Evolutionary conservation across 2,888 invertebrate genomes (phyloP), one percentile per base, ranked within the genome.

Genomic region (Subacronicta megacephala): DNA sequence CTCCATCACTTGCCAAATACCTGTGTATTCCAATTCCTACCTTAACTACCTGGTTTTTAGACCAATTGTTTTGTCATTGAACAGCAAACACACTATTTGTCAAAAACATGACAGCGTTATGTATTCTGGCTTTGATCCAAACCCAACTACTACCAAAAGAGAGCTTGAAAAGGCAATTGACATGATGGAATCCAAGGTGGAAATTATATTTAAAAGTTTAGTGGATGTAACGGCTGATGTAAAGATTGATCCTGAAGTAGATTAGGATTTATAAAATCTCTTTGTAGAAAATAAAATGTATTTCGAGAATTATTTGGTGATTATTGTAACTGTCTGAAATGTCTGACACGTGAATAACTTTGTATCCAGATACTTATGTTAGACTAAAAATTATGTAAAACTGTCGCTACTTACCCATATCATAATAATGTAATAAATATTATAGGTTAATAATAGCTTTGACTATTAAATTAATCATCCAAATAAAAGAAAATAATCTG

Each of bases 111-210:
- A 72, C 77, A 69, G 75, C 77, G 76, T 77, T 80, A 81, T 82
- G 68, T 63, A 57, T 62, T 61, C 71, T 87, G 87, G 88, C 86
- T 73, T 29, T 4, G 26, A 38, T 81, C 83, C 88, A 87, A 85
- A 43, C 56, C 18, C 54, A 80, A 78, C 76, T 77, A 71, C 78
- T 77, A 61, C 67, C 62, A 75, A 75, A 75, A 62, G 56, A 58
- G 53, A 56, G 49, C 40, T 65, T 33, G 52, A 26, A 73, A 68
- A 70, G 51, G 56, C 55, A 50, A 59, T 58, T 66, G 57, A 60
- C 54, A 57, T 38, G 33, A 20, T 52, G 44, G 52, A 52, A 50
- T 54, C 15, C 23, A 9, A 36, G 16, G 33, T 40, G 23, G 17
- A 53, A 45, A 60, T 57, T 42, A 36, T 61, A 12, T 33, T 26